phyloP scores from a whole-genome alignment of 2,888 invertebrate species.

The Calephelis perditalis region DNA sequence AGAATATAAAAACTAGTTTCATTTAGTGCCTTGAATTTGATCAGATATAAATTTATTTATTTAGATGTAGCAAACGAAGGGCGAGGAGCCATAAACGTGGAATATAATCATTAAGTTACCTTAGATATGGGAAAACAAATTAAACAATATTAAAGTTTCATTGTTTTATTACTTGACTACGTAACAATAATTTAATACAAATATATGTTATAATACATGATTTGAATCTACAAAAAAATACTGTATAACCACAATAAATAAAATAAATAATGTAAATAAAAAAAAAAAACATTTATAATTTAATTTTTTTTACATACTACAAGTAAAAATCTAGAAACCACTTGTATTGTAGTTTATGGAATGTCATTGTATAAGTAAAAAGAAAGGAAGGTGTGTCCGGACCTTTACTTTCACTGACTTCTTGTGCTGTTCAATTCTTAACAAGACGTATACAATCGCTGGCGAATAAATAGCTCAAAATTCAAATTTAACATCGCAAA shows the following conservation, averaged over 20 bases:
- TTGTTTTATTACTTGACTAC: slow-evolving; percentile 10
- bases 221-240: slow-evolving; percentile 1
- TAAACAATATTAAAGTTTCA: slow-evolving; percentile 13
- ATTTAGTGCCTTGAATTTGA: slow-evolving; percentile 9
- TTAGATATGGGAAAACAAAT: slow-evolving; percentile 38
- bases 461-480: no score
- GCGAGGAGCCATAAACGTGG: slow-evolving; percentile 59
- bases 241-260: neutral
- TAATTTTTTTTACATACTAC: neutral
- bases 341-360: no score
- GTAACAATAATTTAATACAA: slow-evolving; percentile 8
- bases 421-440: no score
- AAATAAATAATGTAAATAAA: slow-evolving; percentile 4
- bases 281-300: neutral
- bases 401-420: no score
- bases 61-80: slow-evolving; percentile 33
- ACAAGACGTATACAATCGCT: no score
- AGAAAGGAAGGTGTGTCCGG: no score
- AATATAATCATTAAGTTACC: slow-evolving; percentile 66
- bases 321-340: no score
- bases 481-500: no score
- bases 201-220: neutral
- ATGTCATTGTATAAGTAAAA: no score
- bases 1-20: slow-evolving; percentile 1
- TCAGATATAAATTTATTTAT: slow-evolving; percentile 14